Percentiles rank a stretch among this genome's conserved stretches.
Evolutionary conservation across 2,888 invertebrate genomes (phyloP).

Genomic region (Globia sparganii): DNA sequence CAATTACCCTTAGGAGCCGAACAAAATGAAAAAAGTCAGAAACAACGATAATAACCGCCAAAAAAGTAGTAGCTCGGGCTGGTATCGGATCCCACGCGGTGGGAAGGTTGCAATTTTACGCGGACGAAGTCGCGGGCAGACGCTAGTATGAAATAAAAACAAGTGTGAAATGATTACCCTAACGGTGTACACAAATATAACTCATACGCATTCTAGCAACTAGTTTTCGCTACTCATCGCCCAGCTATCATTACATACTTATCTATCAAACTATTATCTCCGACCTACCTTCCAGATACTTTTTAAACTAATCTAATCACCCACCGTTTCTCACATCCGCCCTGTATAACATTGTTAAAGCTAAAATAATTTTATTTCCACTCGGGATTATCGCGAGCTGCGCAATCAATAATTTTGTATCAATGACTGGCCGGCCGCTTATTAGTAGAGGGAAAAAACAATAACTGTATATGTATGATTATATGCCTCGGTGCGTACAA

Average conservation of each 20-base stretch:
- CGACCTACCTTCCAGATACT: conserved; percentile 1
- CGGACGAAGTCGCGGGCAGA: too few relatives aligned
- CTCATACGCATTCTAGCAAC: background rate
- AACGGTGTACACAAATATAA: conserved; percentile 4
- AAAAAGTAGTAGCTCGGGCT: too few relatives aligned
- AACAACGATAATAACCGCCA: too few relatives aligned
- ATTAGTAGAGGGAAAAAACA: conserved; percentile 87
- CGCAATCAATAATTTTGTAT: conserved; percentile 88
- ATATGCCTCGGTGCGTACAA: conserved; percentile 71
- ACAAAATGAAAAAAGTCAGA: too few relatives aligned
- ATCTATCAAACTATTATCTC: conserved; percentile 23
- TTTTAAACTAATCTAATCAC: conserved; percentile 52
- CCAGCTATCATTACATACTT: conserved; percentile 14
- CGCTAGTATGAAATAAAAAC: background rate
- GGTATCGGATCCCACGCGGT: too few relatives aligned
- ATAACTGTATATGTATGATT: conserved; percentile 83
- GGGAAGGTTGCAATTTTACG: too few relatives aligned
- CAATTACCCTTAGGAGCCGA: too few relatives aligned
- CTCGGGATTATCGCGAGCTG: conserved; percentile 58
- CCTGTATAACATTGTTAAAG: conserved; percentile 50
- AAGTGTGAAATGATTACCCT: conserved; percentile 7
- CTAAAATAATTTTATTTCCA: conserved; percentile 61
- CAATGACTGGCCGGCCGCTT: conserved; percentile 86
- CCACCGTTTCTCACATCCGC: conserved; percentile 68
- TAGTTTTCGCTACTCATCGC: conserved; percentile 23